Evolutionary conservation across 2,888 invertebrate species (phyloP).

Genomic region (Leptinotarsa juncta): DNA sequence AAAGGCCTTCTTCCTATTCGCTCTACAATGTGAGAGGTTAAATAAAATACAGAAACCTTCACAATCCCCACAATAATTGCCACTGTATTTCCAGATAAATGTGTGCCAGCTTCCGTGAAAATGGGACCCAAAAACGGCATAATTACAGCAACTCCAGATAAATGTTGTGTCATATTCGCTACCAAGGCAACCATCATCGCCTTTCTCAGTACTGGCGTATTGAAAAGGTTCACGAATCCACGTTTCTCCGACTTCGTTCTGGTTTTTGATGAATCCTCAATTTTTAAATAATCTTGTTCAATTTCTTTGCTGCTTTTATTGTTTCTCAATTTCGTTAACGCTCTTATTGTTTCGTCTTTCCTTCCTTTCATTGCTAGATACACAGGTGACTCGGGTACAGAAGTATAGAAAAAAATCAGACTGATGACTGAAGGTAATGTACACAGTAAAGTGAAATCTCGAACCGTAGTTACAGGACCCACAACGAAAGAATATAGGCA

Average conservation of each 20-base stretch:
- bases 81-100: conserved; percentile 72
- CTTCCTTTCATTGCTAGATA: conserved; percentile 33
- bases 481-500: conserved; percentile 35
- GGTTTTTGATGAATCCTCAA: conserved; percentile 72
- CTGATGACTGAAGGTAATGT: conserved; percentile 36
- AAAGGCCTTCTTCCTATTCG: conserved; percentile 77
- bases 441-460: conserved; percentile 35
- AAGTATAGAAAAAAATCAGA: conserved; percentile 19
- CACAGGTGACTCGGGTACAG: conserved; percentile 47
- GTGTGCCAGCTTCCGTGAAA: conserved; percentile 73
- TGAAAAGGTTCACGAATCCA: conserved; percentile 25
- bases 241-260: conserved; percentile 55
- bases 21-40: conserved; percentile 80
- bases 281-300: conserved; percentile 17
- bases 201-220: conserved; percentile 26
- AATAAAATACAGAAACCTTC: conserved; percentile 76
- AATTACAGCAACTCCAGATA: conserved; percentile 81
- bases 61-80: conserved; percentile 82
- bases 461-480: conserved; percentile 39
- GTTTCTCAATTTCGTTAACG: conserved; percentile 24
- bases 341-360: conserved; percentile 16
- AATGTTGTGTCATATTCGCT: conserved; percentile 85
- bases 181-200: conserved; percentile 78
- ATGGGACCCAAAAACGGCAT: conserved; percentile 80
- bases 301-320: conserved; percentile 10